Evolutionary conservation across 2,113 vertebrate genomes (phyloP), one percentile per base, ranked within the genome.

Genomic region (Solenodon paradoxus): DNA sequence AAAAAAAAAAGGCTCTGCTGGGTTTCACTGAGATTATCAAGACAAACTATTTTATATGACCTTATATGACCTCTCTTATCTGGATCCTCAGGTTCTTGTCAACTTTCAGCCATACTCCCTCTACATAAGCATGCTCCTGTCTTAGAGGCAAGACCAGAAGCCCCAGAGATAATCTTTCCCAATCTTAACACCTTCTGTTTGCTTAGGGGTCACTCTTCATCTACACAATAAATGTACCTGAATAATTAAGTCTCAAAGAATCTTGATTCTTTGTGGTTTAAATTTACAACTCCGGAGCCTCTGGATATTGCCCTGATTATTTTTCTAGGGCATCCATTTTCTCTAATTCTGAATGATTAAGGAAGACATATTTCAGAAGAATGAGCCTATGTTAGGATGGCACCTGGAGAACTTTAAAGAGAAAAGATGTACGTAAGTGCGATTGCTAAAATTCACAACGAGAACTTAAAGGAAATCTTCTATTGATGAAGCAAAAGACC

Each of bases 381-480:
- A 75, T 24, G 9, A 86, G 19, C 61, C 47, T 8, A 51, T 42
- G 5, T 28, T 4, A 66, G 10, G 1, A 0, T 30, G 6, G 49
- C 20, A 0, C 24, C 22, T 88, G 42, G 28, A 80, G 40, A 87
- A 13, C 17, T 47, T 55, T 87, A 20, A 84, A 75, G 45, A 77
- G 45, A 96, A 91, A 96, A 91, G 30, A 32, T n/a, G 17, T 59
- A 72, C 16, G 7, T 75, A 84, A 96, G n/a, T 26, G 26, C 47
- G n/a, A 4, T 38, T 55, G 6, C 42, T 80, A 74, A 75, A 40
- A 90, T 7, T 22, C 26, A 24, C 86, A 89, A 75, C 11, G 51
- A 90, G 53, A 26, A 88, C 55, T 59, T 49, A 88, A 9, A 17
- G 2, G 80, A 81, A 92, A 78, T 63, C 0, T 26, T 83, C 49